These are phyloP conservation scores for Aspidiotus destructor DNA, from an alignment of 2,888 invertebrate species.

Conservation along the genomic window DNA sequence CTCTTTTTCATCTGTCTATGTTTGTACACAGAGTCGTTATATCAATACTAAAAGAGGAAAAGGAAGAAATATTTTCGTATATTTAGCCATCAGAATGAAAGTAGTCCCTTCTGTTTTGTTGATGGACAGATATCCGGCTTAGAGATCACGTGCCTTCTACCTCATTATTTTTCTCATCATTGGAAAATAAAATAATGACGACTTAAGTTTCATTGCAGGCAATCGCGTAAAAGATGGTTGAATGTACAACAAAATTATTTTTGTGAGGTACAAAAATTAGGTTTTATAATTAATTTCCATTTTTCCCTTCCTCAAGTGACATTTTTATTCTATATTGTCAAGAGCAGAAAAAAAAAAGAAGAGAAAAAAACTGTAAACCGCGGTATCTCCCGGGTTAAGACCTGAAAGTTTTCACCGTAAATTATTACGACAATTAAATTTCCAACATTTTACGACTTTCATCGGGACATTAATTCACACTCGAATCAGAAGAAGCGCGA, in stretches of 20 bases:
- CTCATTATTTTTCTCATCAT: constrained; percentile 25
- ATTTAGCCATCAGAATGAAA: no score
- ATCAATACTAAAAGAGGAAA: no score
- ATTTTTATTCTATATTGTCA: no score
- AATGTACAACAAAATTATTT: no score
- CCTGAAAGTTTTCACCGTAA: constrained; percentile 13
- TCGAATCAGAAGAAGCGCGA: neutral
- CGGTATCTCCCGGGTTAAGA: neutral
- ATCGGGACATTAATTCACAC: constrained; percentile 25
- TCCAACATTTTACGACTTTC: constrained; percentile 25
- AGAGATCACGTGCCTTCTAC: constrained; percentile 15
- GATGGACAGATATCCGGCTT: constrained; percentile 28
- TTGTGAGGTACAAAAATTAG: no score
- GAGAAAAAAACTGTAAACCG: neutral
- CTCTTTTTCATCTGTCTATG: no score
- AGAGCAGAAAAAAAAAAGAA: neutral
- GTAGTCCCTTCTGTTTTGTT: neutral
- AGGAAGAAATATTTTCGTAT: no score
- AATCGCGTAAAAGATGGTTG: neutral
- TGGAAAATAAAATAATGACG: constrained; percentile 14
- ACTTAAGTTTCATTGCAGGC: neutral
- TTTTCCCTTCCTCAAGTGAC: no score
- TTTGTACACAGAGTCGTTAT: no score
- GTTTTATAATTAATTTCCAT: no score
- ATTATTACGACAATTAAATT: constrained; percentile 28